These are phyloP conservation scores for Thripadectes ignobilis DNA, from an alignment of 2,797 vertebrate species.

Conservation along the genomic window DNA sequence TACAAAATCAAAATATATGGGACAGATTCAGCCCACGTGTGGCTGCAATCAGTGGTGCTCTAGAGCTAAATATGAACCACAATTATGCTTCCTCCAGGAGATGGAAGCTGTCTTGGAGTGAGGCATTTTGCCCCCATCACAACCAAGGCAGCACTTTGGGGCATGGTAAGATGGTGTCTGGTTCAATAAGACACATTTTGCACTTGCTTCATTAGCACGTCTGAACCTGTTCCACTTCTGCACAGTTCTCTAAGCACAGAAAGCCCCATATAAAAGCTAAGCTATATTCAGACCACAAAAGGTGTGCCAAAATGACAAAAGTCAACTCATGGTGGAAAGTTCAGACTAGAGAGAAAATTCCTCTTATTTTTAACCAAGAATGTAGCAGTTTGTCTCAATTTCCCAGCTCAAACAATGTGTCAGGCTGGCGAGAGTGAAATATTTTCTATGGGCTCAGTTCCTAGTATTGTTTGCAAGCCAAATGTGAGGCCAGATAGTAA, in stretches of 20 bases:
- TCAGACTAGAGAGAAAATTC: conserved; percentile 36
- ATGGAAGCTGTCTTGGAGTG: background rate
- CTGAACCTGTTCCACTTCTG: background rate
- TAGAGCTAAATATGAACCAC: background rate
- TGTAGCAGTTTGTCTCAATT: conserved; percentile 31
- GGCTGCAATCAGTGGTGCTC: background rate
- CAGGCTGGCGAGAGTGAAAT: background rate
- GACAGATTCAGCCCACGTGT: background rate
- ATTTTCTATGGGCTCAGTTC: conserved; percentile 69
- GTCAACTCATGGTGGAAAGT: conserved; percentile 25
- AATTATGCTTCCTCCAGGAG: background rate
- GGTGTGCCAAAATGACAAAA: conserved; percentile 12
- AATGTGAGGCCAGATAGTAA: conserved; percentile 56
- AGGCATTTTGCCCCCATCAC: background rate
- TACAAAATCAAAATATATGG: background rate
- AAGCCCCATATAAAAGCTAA: background rate
- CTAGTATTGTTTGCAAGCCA: conserved; percentile 70
- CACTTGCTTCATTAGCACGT: background rate
- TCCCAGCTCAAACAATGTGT: conserved; percentile 64
- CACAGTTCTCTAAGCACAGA: background rate
- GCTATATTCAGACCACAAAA: background rate
- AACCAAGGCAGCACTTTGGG: background rate
- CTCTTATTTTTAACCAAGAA: conserved; percentile 55
- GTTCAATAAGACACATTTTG: background rate
- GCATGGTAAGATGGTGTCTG: background rate